Evolutionary conservation across 2,113 vertebrate species (phyloP), one percentile per base, ranked within the genome.

Genomic region (Mastomys natalensis): DNA sequence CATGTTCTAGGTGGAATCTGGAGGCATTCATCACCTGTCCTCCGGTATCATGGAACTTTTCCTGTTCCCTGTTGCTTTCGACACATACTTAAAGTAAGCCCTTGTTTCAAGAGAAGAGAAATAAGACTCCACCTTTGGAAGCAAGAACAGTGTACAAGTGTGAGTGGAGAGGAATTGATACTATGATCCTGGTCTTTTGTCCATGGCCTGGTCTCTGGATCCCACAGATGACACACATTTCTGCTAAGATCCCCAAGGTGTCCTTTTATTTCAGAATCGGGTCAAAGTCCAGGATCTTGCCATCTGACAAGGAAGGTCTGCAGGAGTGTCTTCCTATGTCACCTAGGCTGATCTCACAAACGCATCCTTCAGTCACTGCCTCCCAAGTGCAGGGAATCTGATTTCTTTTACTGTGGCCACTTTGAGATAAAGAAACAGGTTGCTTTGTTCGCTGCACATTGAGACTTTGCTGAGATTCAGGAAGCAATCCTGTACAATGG

Each of bases 361-460:
- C 40, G 12, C 40, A 64, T 40, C 15, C 15, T 45, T 45, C 60
- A 8, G 16, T 8, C 9, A 22, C 40, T 68, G 43, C 29, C 60
- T 86, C 60, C 84, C 31, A 66, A 34, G 26, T 1, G 22, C 37
- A 60, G n/a, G 81, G 37, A 43, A n/a, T 58, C 53, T 93, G 43
- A 7, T 89, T 91, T 94, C 66, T 78, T 40, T 86, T 87, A 62
- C 53, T n/a, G 40, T 45, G 78, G 93, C 92, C 17, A 93, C 40
- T 37, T 37, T 73, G 94, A 95, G n/a, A 60, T 77, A 76, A 80
- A 88, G 76, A 93, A 70, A 53, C 45, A 77, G 81, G 8, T 24
- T 68, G 53, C 3, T 86, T n/a, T 94, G 74, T 53, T 9, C 60
- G 93, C 62, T 92, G 45, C 4, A 11, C 7, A 24, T 21, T 22